These are phyloP conservation scores for Orthonevra nobilis DNA, from an alignment of 2,888 invertebrate genomes.

Conservation along the genomic window DNA sequence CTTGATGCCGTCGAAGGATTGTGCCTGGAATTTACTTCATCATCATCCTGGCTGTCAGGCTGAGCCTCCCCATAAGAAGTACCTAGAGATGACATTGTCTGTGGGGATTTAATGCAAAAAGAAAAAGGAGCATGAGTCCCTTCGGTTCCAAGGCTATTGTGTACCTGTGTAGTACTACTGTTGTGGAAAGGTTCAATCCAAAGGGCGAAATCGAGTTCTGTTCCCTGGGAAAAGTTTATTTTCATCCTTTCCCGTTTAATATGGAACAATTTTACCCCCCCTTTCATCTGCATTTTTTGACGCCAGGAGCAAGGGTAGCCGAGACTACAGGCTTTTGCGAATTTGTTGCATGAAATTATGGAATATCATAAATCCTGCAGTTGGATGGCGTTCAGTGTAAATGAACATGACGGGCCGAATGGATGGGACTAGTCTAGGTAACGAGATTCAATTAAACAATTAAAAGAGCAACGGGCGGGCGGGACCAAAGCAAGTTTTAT, in stretches of 20 bases:
- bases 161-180: no score
- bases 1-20: neutral
- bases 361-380: slow-evolving; percentile 30
- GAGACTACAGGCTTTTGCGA: slow-evolving; percentile 34
- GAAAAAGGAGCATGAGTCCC: slow-evolving; percentile 50
- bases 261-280: slow-evolving; percentile 16
- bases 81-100: slow-evolving; percentile 36
- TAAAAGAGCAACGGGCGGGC: no score
- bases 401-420: no score
- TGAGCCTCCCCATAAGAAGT: neutral
- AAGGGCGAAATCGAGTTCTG: slow-evolving; percentile 47
- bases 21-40: slow-evolving; percentile 20
- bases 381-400: slow-evolving; percentile 15
- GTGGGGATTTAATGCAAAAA: slow-evolving; percentile 53
- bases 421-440: no score
- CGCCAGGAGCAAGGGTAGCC: neutral
- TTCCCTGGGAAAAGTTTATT: slow-evolving; percentile 1
- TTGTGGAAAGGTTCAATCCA: slow-evolving; percentile 50
- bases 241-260: slow-evolving; percentile 10
- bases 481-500: no score
- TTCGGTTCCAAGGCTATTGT: slow-evolving; percentile 27
- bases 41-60: slow-evolving; percentile 38
- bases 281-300: slow-evolving; percentile 36
- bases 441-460: no score
- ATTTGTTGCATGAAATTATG: slow-evolving; percentile 43